Base-by-base conservation (phyloP, 2,888 invertebrate species). In the Drosophila maculinotata region DNA sequence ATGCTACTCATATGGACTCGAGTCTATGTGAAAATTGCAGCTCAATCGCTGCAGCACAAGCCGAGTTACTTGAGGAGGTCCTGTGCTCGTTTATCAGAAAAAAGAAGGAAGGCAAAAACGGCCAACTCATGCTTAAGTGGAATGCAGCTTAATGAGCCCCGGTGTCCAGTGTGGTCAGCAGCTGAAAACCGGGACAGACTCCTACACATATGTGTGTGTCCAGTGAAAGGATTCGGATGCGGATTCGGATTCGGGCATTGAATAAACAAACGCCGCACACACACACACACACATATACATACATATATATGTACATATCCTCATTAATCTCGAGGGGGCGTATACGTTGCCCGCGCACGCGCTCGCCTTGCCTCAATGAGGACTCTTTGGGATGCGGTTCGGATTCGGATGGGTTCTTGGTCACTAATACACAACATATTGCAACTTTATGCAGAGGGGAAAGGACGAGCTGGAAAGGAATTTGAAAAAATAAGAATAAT, bases 251-350 rank as follows among this genome's bases (percentile, higher is more conserved):
- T 31, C 30, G 47, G 51, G 58, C 71, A 58, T 51, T 54, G 59
- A 85, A 70, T 76, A 85, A 85, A 86, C 80, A 80, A 80, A 65
- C 59, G 70, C 42, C 51, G 70, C 58, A 67, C 42, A 52, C 42
- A 63, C 58, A 33, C 64, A 71, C 41, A 80, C 60, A 31, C 12
- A 39, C 23, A 15, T 10, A 36, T 12, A 26, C 33, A 53, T 10
- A 49, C 44, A 60, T 54, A 25, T 14, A 15, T n/a, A 36, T 12
- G 17, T 28, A 53, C 9, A 49, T 12, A 86, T 77, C 49, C 87
- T 83, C 79, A 87, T 82, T 88, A 81, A 89, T 89, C 83, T 87
- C 72, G 72, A 86, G 88, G 88, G 87, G 89, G 88, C 87, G 85
- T 87, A 69, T 76, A 77, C 74, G 54, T 59, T 42, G 52, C 60